A percentile compares a stretch with the other conserved stretches of the same genome.
phyloP scores from a whole-genome alignment of 2,888 invertebrate species.

The Cerceris rybyensis region DNA sequence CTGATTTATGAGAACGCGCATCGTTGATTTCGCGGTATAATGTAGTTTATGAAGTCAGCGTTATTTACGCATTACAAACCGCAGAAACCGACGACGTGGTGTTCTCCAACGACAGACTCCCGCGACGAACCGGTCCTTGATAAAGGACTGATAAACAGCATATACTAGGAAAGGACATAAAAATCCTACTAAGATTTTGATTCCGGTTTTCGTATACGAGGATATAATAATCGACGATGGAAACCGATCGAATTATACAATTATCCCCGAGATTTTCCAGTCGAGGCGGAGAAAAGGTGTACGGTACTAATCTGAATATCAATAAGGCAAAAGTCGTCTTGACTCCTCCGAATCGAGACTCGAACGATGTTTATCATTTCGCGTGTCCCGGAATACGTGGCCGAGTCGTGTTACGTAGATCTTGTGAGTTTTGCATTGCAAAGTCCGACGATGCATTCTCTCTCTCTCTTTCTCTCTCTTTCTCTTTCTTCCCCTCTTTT shows the following conservation, averaged over 20 bases:
- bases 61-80: constrained; percentile 44
- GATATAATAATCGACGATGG: constrained; percentile 14
- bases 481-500: no score
- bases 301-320: constrained; percentile 53
- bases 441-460: constrained; percentile 1
- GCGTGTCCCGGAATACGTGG: constrained; percentile 12
- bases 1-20: constrained; percentile 51
- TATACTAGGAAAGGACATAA: constrained; percentile 1
- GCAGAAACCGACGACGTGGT: constrained; percentile 14
- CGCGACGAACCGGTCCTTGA: constrained; percentile 52
- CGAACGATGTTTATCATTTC: constrained; percentile 41
- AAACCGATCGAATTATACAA: constrained; percentile 23
- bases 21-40: constrained; percentile 55
- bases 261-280: constrained; percentile 3
- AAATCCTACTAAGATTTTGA: constrained; percentile 23
- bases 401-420: constrained; percentile 21
- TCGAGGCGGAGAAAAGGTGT: background rate
- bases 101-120: constrained; percentile 25
- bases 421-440: constrained; percentile 42
- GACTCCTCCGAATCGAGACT: constrained; percentile 21
- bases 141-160: constrained; percentile 46
- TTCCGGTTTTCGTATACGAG: constrained; percentile 36
- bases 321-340: constrained; percentile 37
- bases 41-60: constrained; percentile 56
- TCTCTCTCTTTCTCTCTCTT: no score